Evolutionary conservation across 2,888 invertebrate genomes (phyloP).

Genomic region (Itoplectis maculator): DNA sequence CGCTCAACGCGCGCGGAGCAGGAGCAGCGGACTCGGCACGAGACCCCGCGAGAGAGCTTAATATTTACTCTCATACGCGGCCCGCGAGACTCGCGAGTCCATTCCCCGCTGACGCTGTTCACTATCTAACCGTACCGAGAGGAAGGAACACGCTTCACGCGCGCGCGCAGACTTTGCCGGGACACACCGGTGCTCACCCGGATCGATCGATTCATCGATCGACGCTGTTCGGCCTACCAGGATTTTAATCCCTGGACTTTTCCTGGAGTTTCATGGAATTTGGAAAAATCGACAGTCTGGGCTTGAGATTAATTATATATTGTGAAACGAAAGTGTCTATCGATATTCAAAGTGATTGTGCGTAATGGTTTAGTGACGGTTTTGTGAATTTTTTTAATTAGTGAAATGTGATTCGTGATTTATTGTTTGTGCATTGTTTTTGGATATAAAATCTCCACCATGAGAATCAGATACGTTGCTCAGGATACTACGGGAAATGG

Average conservation of each 20-base stretch:
- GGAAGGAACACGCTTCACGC: slow-evolving; percentile 67
- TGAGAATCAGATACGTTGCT: slow-evolving; percentile 80
- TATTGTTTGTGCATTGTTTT: not conserved
- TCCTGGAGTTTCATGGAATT: too few relatives aligned
- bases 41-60: slow-evolving; percentile 75
- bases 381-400: not conserved
- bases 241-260: too few relatives aligned
- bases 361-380: not conserved
- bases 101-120: slow-evolving; percentile 76
- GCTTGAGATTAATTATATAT: not conserved
- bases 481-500: slow-evolving; percentile 76
- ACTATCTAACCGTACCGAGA: slow-evolving; percentile 74
- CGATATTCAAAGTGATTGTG: not conserved
- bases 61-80: slow-evolving; percentile 80
- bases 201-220: slow-evolving; percentile 1
- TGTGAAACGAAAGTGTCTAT: slow-evolving; percentile 2
- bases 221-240: too few relatives aligned
- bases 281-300: not conserved
- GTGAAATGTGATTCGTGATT: slow-evolving; percentile 12
- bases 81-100: slow-evolving; percentile 77
- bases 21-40: slow-evolving; percentile 70
- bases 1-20: slow-evolving; percentile 49
- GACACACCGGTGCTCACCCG: slow-evolving; percentile 22
- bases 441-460: too few relatives aligned
- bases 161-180: slow-evolving; percentile 37